Conservation (phyloP, 1,140 invertebrate genomes). For the Phortica variegata region DNA sequence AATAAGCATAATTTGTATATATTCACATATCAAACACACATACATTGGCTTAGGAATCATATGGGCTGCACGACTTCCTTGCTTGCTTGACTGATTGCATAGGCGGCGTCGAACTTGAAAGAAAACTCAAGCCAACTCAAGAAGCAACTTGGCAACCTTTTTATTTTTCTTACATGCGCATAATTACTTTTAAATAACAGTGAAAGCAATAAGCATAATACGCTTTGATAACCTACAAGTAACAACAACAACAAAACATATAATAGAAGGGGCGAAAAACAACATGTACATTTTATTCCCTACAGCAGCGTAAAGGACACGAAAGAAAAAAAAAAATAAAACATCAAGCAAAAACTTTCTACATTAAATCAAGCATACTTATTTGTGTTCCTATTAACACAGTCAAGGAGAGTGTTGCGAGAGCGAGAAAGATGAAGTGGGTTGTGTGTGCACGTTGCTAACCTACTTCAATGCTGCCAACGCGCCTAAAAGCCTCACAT, state of each 20-base stretch:
- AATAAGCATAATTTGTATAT: slow-evolving; percentile 54
- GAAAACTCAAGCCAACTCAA: slow-evolving; percentile 2
- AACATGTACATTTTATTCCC: background rate
- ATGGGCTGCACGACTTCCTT: too few relatives aligned
- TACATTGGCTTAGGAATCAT: slow-evolving; percentile 2
- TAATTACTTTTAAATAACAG: slow-evolving; percentile 48
- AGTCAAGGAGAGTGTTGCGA: too few relatives aligned
- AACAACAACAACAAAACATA: slow-evolving; percentile 1
- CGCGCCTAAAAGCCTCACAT: too few relatives aligned
- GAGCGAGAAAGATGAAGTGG: too few relatives aligned
- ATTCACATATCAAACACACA: slow-evolving; percentile 15
- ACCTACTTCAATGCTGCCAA: background rate
- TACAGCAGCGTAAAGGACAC: background rate
- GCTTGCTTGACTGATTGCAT: slow-evolving; percentile 47
- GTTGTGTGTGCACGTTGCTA: slow-evolving; percentile 4
- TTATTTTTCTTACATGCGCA: too few relatives aligned
- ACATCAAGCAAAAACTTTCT: slow-evolving; percentile 46
- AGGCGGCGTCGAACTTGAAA: slow-evolving; percentile 26
- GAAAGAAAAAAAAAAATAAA: slow-evolving; percentile 17
- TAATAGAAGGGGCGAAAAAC: background rate
- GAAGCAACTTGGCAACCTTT: slow-evolving; percentile 10
- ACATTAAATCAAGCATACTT: slow-evolving; percentile 54
- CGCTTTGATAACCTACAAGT: background rate
- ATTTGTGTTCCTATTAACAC: slow-evolving; percentile 40
- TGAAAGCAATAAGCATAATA: slow-evolving; percentile 28